These are phyloP conservation scores for Cylas formicarius DNA, from an alignment of 1,140 invertebrate genomes.

Conservation along the genomic window DNA sequence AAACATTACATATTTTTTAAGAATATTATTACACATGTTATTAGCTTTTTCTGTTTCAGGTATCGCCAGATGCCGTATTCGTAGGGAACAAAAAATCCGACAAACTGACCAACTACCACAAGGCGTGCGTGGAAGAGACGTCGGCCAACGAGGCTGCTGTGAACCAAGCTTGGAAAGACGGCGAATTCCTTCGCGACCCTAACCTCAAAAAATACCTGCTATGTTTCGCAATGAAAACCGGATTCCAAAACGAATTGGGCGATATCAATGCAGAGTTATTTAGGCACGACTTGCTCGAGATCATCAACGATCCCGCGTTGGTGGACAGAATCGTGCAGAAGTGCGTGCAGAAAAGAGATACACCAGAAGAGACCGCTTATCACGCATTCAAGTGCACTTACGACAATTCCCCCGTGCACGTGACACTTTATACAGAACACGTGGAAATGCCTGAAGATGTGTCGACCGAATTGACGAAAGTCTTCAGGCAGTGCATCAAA, in stretches of 20 bases:
- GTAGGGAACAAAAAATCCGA: slow-evolving; percentile 16
- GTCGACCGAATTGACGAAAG: not conserved
- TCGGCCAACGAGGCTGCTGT: slow-evolving; percentile 3
- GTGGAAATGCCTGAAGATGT: slow-evolving; percentile 5
- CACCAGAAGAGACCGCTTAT: slow-evolving; percentile 15
- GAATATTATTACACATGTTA: not conserved
- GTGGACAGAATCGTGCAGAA: slow-evolving; percentile 13
- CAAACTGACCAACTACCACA: slow-evolving; percentile 12
- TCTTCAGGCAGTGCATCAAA: slow-evolving; percentile 8
- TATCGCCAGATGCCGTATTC: slow-evolving; percentile 4
- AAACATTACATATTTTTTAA: slow-evolving; percentile 8
- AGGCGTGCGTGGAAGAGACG: slow-evolving; percentile 9
- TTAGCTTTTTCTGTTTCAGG: no score
- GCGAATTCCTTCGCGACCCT: slow-evolving; percentile 19
- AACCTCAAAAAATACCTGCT: slow-evolving; percentile 17
- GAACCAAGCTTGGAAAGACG: slow-evolving; percentile 8
- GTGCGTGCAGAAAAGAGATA: slow-evolving; percentile 12
- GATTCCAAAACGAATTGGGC: slow-evolving; percentile 15
- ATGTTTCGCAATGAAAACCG: slow-evolving; percentile 13
- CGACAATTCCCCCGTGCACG: slow-evolving; percentile 11
- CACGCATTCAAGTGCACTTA: slow-evolving; percentile 12
- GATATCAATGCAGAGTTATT: slow-evolving; percentile 11
- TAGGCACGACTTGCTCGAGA: not conserved
- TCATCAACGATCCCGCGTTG: slow-evolving; percentile 2
- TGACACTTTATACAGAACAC: not conserved